These are phyloP conservation scores for Charaxes varanes DNA, from an alignment of 1,140 invertebrate genomes.

Conservation along the genomic window DNA sequence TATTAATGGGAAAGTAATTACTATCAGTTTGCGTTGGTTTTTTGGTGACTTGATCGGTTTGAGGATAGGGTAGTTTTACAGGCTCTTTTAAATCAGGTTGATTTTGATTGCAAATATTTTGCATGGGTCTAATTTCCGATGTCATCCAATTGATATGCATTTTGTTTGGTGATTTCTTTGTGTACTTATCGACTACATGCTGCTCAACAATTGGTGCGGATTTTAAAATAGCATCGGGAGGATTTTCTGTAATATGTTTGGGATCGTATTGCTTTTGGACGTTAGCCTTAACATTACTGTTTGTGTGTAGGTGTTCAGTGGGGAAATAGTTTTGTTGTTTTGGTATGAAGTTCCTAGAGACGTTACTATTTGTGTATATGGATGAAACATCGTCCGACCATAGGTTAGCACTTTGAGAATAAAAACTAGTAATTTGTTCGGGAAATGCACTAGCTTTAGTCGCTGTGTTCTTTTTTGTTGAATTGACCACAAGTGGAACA, in stretches of 20 bases:
- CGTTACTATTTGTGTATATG: slow-evolving; percentile 47
- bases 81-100: slow-evolving; percentile 43
- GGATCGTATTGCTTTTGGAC: slow-evolving; percentile 38
- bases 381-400: slow-evolving; percentile 55
- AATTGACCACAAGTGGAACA: slow-evolving; percentile 50
- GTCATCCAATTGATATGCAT: slow-evolving; percentile 72
- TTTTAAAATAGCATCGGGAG: slow-evolving; percentile 25
- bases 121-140: slow-evolving; percentile 56
- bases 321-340: slow-evolving; percentile 52
- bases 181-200: slow-evolving; percentile 49
- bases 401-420: slow-evolving; percentile 57
- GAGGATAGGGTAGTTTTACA: slow-evolving; percentile 40
- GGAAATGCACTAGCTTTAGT: slow-evolving; percentile 46
- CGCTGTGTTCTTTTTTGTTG: slow-evolving; percentile 43
- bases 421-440: slow-evolving; percentile 55
- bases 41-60: slow-evolving; percentile 37
- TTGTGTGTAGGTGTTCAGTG: slow-evolving; percentile 35
- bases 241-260: slow-evolving; percentile 35
- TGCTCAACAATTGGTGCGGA: slow-evolving; percentile 24
- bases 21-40: slow-evolving; percentile 47
- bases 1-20: slow-evolving; percentile 61
- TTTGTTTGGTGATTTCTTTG: slow-evolving; percentile 64
- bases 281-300: slow-evolving; percentile 31
- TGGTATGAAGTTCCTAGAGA: slow-evolving; percentile 37
- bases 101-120: slow-evolving; percentile 43